Evolutionary conservation across 2,888 invertebrate genomes (phyloP).

Genomic region (Drepana falcataria): DNA sequence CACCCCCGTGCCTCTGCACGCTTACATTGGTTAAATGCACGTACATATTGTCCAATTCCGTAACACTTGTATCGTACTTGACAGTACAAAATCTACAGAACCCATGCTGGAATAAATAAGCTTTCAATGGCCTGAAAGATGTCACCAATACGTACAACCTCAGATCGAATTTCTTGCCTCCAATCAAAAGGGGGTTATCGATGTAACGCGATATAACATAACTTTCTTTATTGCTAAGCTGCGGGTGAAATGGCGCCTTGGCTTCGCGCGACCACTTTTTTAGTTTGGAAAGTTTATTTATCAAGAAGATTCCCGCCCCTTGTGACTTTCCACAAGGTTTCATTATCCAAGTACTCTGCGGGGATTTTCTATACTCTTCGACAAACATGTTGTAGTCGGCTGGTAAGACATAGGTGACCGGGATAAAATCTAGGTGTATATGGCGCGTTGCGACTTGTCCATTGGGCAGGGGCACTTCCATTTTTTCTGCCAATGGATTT

Average conservation of each 20-base stretch:
- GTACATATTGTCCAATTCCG: slow-evolving; percentile 95
- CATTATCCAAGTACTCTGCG: slow-evolving; percentile 98
- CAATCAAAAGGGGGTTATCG: slow-evolving; percentile 95
- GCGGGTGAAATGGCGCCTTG: slow-evolving; percentile 90
- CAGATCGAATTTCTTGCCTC: slow-evolving; percentile 98
- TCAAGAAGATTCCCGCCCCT: slow-evolving; percentile 95
- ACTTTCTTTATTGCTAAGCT: slow-evolving; percentile 88
- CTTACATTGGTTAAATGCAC: slow-evolving; percentile 98
- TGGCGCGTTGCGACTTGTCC: slow-evolving; percentile 86
- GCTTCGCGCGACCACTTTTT: slow-evolving; percentile 94
- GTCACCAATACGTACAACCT: slow-evolving; percentile 95
- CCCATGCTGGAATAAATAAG: slow-evolving; percentile 94
- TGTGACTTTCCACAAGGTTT: slow-evolving; percentile 97
- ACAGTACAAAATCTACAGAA: slow-evolving; percentile 98
- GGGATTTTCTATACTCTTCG: slow-evolving; percentile 95
- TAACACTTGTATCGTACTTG: slow-evolving; percentile 94
- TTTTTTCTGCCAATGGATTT: slow-evolving; percentile 88
- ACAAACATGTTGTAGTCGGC: slow-evolving; percentile 98
- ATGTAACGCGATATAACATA: slow-evolving; percentile 99
- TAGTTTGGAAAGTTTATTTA: slow-evolving; percentile 95
- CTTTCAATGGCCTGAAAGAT: slow-evolving; percentile 94
- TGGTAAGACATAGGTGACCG: slow-evolving; percentile 95
- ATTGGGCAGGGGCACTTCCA: slow-evolving; percentile 61
- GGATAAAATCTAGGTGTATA: slow-evolving; percentile 93
- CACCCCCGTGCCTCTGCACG: slow-evolving; percentile 97